These are phyloP conservation scores for Loxodonta africana DNA, from an alignment of 2,113 vertebrate species.

Conservation along the genomic window DNA sequence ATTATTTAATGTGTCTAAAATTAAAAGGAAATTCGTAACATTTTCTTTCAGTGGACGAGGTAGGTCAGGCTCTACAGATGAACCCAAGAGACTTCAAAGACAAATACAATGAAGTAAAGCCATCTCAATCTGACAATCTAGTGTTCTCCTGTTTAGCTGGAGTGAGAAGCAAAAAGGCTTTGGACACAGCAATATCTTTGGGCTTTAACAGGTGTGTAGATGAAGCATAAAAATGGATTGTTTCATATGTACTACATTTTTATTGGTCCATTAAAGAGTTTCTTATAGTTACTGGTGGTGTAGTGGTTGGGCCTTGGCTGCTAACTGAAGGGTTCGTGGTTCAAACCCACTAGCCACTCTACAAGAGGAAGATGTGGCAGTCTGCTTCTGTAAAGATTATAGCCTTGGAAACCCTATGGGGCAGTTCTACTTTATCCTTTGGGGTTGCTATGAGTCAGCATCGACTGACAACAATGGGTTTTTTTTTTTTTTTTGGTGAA, in stretches of 20 bases:
- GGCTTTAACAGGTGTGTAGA: conserved; percentile 93
- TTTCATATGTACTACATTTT: conserved; percentile 34
- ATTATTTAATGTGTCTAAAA: conserved; percentile 32
- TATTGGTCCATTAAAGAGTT: conserved; percentile 2
- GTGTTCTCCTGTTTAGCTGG: conserved; percentile 96
- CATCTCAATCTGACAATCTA: conserved; percentile 90
- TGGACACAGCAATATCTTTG: conserved; percentile 89
- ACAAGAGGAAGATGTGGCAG: no score
- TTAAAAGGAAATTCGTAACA: conserved; percentile 52
- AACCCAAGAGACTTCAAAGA: conserved; percentile 91
- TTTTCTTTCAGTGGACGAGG: conserved; percentile 91
- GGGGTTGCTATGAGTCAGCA: no score
- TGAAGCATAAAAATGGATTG: conserved; percentile 13
- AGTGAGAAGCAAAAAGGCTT: conserved; percentile 92
- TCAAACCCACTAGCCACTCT: no score
- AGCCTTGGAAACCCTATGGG: no score
- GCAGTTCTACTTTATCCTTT: no score
- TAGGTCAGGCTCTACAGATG: conserved; percentile 93
- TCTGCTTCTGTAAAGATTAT: no score
- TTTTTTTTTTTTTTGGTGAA: background rate
- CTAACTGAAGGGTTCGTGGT: no score
- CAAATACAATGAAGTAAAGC: conserved; percentile 92
- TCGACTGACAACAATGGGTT: no score
- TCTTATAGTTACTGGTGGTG: background rate
- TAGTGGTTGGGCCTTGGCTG: no score